Percentiles rank a stretch among this genome's conserved stretches.
phyloP scores from a whole-genome alignment of 2,888 invertebrate species.

The Gasteruption jaculator region DNA sequence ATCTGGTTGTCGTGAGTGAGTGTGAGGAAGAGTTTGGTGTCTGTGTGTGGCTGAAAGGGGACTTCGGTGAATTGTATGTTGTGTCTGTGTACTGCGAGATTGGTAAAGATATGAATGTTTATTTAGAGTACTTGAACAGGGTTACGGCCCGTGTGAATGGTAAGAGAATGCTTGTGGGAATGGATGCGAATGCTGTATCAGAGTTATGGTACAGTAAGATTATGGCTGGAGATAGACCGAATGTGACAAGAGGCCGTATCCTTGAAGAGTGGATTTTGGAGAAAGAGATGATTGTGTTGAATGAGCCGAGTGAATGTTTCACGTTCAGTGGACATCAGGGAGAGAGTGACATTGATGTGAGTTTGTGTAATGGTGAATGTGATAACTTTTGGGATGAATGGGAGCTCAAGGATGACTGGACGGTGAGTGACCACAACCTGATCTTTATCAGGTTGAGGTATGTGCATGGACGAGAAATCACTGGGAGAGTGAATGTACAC shows the following conservation, averaged over 20 bases:
- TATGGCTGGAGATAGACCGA: neutral
- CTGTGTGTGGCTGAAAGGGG: conserved; percentile 16
- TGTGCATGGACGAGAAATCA: too few relatives aligned
- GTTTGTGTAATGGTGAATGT: conserved; percentile 5
- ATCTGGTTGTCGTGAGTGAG: neutral
- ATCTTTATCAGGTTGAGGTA: neutral
- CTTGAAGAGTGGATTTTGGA: conserved; percentile 9
- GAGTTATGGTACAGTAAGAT: conserved; percentile 19
- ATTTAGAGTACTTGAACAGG: too few relatives aligned
- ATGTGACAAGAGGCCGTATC: neutral
- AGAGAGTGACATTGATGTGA: conserved; percentile 19
- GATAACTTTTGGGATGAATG: neutral
- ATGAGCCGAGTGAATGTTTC: conserved; percentile 11
- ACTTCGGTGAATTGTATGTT: conserved; percentile 12
- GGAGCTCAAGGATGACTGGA: neutral
- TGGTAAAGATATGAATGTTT: too few relatives aligned
- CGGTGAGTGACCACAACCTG: neutral
- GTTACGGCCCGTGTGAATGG: too few relatives aligned
- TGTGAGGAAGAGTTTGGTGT: conserved; percentile 10
- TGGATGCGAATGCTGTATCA: conserved; percentile 24
- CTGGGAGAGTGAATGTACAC: neutral
- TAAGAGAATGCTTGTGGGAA: too few relatives aligned
- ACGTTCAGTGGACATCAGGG: conserved; percentile 18
- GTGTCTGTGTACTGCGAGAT: conserved; percentile 18
- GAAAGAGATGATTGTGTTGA: conserved; percentile 12